These are phyloP conservation scores for Ptychobarbus kaznakovi DNA, from an alignment of 2,797 vertebrate species.

Conservation along the genomic window DNA sequence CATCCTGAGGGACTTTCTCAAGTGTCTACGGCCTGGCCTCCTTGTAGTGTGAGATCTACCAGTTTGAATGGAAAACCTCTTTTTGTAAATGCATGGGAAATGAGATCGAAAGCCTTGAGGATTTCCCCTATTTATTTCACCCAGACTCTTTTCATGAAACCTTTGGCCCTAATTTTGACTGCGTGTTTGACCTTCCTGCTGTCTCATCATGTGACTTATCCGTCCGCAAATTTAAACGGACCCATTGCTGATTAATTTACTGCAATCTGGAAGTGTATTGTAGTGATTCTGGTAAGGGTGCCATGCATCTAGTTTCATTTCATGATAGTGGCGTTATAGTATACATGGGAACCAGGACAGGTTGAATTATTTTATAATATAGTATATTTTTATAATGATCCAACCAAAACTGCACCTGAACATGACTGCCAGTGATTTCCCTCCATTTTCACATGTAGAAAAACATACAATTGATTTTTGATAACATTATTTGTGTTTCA, in stretches of 20 bases:
- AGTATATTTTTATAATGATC: too few species aligned
- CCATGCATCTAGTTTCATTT: neutral
- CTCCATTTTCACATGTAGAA: neutral
- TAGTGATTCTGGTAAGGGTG: neutral
- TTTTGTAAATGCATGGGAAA: constrained; percentile 75
- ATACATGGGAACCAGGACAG: neutral
- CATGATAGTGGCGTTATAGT: neutral
- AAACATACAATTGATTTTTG: neutral
- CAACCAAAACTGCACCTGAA: neutral
- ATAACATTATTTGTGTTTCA: neutral
- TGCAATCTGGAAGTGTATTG: neutral
- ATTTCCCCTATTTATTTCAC: constrained; percentile 66
- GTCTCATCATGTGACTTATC: neutral
- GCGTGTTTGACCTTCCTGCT: constrained; percentile 19
- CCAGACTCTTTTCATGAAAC: constrained; percentile 38
- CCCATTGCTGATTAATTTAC: neutral
- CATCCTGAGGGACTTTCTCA: constrained; percentile 66
- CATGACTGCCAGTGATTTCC: neutral
- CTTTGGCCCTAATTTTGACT: constrained; percentile 40
- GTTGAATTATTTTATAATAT: neutral
- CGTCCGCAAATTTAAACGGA: neutral
- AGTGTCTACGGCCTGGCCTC: constrained; percentile 51
- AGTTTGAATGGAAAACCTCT: constrained; percentile 71
- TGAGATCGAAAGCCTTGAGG: constrained; percentile 76
- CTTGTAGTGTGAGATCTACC: constrained; percentile 73